Conservation (phyloP, 2,113 vertebrate species). For the Grammomys dolichurus region DNA sequence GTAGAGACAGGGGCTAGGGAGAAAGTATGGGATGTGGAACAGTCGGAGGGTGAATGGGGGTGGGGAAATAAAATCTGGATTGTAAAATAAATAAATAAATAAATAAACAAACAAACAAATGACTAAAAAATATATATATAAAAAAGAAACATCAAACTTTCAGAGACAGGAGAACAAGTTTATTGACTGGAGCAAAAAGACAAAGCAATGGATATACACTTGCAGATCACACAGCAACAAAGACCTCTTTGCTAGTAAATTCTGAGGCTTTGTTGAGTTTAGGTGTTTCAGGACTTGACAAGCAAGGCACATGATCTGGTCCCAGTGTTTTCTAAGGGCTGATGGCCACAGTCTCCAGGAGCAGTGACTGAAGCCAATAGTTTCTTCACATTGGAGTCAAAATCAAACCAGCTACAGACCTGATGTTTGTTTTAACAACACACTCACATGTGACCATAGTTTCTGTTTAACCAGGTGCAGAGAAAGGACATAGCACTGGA, state of each 20-base stretch:
- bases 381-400: background rate
- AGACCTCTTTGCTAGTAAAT: background rate
- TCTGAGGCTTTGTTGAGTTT: background rate
- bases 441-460: background rate
- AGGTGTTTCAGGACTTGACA: background rate
- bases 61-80: too few relatives aligned
- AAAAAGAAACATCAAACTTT: background rate
- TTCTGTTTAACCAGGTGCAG: constrained; percentile 77
- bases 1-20: too few relatives aligned
- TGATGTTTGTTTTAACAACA: constrained; percentile 55
- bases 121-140: too few relatives aligned
- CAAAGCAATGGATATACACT: background rate
- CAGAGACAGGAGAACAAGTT: background rate
- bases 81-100: too few relatives aligned
- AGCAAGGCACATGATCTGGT: fast-evolving
- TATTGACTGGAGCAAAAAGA: background rate
- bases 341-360: background rate
- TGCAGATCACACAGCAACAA: background rate
- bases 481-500: constrained; percentile 63
- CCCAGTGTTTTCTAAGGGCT: background rate
- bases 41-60: too few relatives aligned
- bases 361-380: background rate
- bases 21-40: too few relatives aligned
- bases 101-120: too few relatives aligned
- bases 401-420: background rate